Base-by-base conservation (phyloP, 2,888 invertebrate genomes). In the Julus scandinavius region DNA sequence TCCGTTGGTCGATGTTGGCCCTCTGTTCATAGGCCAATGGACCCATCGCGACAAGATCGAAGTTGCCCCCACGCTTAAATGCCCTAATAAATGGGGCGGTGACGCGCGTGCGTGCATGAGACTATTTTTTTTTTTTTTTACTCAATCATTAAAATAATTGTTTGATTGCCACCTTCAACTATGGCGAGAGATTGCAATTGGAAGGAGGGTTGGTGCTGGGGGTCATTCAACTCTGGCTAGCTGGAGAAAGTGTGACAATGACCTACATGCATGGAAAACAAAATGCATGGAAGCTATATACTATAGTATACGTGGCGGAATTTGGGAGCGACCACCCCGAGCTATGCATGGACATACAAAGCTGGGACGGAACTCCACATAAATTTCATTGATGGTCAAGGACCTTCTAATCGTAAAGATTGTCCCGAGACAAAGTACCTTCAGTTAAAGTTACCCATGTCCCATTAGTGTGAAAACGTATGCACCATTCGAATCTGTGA, bases 241-340 rank as follows among this genome's bases (percentile, higher is more conserved):
- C 72, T 72, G 72, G 72, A 72, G 72, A 72, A 72, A 72, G 72
- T 72, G 72, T 72, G 72, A 72, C 72, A 72, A 72, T 72, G 72
- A 72, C 72, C 72, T 72, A 72, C 72, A 72, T 72, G 72, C 72
- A 29, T 72, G 72, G 7, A 72, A 20, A 72, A 72, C 4, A 72
- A 20, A n/a, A 72, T 72, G 72, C 72, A 29, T 29, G 72, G 72
- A 54, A 11, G 54, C 54, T n/a, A n/a, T n/a, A n/a, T 4, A 15
- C 6, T 54, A 11, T 45, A 45, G 6, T 17, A 72, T 72, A 72
- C 29, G 29, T 29, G 72, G 72, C 72, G 20, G 6, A 2, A 72
- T 72, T 7, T 72, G 72, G 9, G 72, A 72, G 72, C 72, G 29
- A 72, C 11, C 72, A 72, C 72, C 72, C 20, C 72, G 4, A 72